These are phyloP conservation scores for Macaria liturata DNA, from an alignment of 2,888 invertebrate species.

Conservation along the genomic window DNA sequence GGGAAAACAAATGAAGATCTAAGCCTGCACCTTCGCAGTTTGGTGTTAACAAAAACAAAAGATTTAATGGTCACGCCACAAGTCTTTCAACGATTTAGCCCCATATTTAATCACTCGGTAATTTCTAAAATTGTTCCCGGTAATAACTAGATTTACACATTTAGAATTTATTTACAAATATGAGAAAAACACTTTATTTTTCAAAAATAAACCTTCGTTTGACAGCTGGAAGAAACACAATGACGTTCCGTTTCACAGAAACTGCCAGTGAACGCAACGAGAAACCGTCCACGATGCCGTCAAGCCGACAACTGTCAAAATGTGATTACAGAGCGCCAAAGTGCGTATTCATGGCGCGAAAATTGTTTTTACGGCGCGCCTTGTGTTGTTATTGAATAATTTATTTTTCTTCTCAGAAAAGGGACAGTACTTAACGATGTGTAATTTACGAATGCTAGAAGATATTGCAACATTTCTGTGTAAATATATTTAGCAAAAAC, in stretches of 20 bases:
- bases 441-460: not conserved
- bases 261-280: slow-evolving; percentile 36
- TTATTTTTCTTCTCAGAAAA: slow-evolving; percentile 13
- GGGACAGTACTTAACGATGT: not conserved
- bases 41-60: slow-evolving; percentile 53
- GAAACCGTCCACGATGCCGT: slow-evolving; percentile 57
- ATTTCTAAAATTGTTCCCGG: slow-evolving; percentile 13
- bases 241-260: slow-evolving; percentile 64
- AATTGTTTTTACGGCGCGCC: slow-evolving; percentile 32
- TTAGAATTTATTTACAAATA: slow-evolving; percentile 5
- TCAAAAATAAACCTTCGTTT: slow-evolving; percentile 32
- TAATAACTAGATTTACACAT: slow-evolving; percentile 11
- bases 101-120: slow-evolving; percentile 40
- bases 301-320: slow-evolving; percentile 69
- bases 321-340: slow-evolving; percentile 52
- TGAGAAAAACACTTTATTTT: slow-evolving; percentile 3
- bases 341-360: slow-evolving; percentile 48
- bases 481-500: no score
- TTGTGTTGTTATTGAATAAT: slow-evolving; percentile 7
- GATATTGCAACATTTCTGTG: not conserved
- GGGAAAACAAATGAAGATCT: slow-evolving; percentile 55
- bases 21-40: slow-evolving; percentile 36
- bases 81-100: slow-evolving; percentile 53
- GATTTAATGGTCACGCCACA: slow-evolving; percentile 49
- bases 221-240: slow-evolving; percentile 38